Evolutionary conservation across 2,113 vertebrate species (phyloP), one percentile per base, ranked within the genome.

Genomic region (Callithrix jacchus): DNA sequence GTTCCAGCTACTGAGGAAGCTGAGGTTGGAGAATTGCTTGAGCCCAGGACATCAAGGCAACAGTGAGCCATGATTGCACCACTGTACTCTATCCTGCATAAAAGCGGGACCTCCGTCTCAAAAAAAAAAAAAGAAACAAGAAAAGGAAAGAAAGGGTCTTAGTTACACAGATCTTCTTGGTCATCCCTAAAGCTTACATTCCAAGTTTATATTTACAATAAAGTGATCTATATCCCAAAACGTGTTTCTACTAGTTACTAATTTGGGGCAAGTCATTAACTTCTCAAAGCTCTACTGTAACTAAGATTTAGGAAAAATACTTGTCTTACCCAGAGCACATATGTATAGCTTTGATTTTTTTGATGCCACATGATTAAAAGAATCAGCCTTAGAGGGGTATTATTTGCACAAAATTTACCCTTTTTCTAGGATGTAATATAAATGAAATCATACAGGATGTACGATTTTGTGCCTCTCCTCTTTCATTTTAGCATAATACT

Each of bases 401-500:
- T 87, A 40, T 91, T 85, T 91, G 11, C 12, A 83, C 54, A 87
- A 73, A 73, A 89, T 95, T 93, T 93, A 12, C 42, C 16, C 74
- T 85, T 71, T 35, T n/a, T 73, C 32, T 82, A 32, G 47, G 40
- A 71, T 91, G 20, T 71, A 35, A 14, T 81, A 16, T 64, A 88
- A 89, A 64, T 91, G 56, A 21, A 91, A 73, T 91, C 21, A 76
- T 68, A 23, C 2, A 54, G 8, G 23, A 27, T 83, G 8, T 70
- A 54, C 40, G 80, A 1, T 90, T 90, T 87, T 86, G 49, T 84
- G n/a, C 88, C 45, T 74, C 35, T 40, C n/a, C n/a, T n/a, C 23
- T 85, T 91, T 96, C 30, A 83, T 40, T 64, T 80, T 87, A 95
- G n/a, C 30, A 32, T 85, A 70, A 82, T 94, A 25, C 49, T 95